Conservation (phyloP, 2,797 vertebrate species). For the Sparus aurata region DNA sequence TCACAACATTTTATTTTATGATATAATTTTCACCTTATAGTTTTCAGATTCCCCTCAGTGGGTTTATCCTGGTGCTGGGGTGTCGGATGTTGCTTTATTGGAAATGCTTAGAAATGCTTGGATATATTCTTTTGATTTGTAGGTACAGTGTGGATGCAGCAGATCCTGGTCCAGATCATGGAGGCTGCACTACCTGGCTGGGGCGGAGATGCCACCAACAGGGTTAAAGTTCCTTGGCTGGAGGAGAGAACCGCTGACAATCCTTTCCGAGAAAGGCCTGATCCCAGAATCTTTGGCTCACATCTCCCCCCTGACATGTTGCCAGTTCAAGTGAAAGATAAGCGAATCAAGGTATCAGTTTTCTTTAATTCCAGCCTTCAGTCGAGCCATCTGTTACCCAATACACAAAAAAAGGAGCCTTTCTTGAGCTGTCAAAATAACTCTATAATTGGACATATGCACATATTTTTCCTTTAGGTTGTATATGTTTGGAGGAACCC, state of each 20-base stretch:
- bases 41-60: no score
- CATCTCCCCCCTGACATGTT: slow-evolving; percentile 30
- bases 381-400: neutral
- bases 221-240: slow-evolving; percentile 9
- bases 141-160: slow-evolving; percentile 22
- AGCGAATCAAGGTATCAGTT: slow-evolving; percentile 14
- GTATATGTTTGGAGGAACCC: slow-evolving; percentile 46
- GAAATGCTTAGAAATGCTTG: no score
- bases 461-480: slow-evolving; percentile 7
- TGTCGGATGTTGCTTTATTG: no score
- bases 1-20: no score
- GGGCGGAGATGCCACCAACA: neutral
- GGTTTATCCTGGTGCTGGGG: no score
- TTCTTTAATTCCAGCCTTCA: neutral
- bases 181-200: neutral
- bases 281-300: slow-evolving; percentile 1
- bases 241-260: neutral
- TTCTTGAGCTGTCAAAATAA: neutral
- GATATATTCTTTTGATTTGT: neutral
- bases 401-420: neutral
- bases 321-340: slow-evolving; percentile 12
- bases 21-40: no score
- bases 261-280: slow-evolving; percentile 6
- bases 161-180: slow-evolving; percentile 31
- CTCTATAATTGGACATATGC: no score